These are phyloP conservation scores for Melieria crassipennis DNA, from an alignment of 2,888 invertebrate species.

Conservation along the genomic window DNA sequence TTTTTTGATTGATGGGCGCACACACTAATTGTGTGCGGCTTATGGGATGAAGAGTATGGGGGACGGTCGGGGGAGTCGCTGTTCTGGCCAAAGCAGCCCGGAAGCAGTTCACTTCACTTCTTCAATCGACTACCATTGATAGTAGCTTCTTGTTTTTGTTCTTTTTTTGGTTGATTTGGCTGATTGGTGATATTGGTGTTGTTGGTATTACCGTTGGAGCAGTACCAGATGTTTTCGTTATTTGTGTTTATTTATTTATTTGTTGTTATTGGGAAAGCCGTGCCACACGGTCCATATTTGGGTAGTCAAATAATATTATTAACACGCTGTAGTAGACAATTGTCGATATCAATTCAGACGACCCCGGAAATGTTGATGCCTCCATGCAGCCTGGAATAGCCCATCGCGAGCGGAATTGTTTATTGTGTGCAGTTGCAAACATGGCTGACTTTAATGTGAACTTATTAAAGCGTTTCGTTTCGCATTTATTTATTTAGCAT, in stretches of 20 bases:
- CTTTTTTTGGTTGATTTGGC: background rate
- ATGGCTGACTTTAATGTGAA: background rate
- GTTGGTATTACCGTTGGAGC: background rate
- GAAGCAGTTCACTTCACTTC: background rate
- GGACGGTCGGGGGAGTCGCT: background rate
- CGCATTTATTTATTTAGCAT: constrained; percentile 1
- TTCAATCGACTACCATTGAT: background rate
- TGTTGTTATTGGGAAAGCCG: constrained; percentile 4
- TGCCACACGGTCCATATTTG: background rate
- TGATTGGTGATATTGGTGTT: no score
- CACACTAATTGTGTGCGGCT: constrained; percentile 13
- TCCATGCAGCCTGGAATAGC: no score
- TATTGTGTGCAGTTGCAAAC: no score
- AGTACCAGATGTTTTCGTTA: constrained; percentile 2
- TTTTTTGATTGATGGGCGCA: constrained; percentile 38
- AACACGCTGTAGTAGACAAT: constrained; percentile 9
- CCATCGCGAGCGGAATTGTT: no score
- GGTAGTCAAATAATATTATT: constrained; percentile 15
- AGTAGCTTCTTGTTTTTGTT: background rate
- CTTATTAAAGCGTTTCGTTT: background rate
- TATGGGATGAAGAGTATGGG: background rate
- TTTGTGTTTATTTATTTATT: constrained; percentile 7
- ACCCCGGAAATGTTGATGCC: no score
- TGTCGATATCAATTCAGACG: background rate
- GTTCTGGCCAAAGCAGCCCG: constrained; percentile 6